Percentiles rank a stretch among this genome's conserved stretches.
Evolutionary conservation across 2,113 vertebrate genomes (phyloP).

Genomic region (Strigops habroptila): DNA sequence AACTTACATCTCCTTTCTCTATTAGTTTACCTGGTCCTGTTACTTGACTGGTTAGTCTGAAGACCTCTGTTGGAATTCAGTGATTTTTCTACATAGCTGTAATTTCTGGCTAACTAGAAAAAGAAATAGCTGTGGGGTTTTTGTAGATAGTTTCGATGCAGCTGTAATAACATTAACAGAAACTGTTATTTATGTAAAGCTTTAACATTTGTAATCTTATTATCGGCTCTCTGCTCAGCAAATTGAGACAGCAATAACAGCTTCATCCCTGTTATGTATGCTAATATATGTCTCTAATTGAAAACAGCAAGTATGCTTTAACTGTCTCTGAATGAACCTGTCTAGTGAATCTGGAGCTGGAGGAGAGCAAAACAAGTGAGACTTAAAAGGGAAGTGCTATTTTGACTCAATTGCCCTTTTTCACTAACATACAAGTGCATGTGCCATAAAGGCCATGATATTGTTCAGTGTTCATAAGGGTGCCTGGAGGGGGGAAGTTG

Average conservation of each 20-base stretch:
- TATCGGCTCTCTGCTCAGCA: not conserved
- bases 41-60: not conserved
- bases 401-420: not conserved
- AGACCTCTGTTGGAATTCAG: not conserved
- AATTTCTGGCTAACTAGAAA: not conserved
- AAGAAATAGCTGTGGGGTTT: not conserved
- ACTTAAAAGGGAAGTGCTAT: not conserved
- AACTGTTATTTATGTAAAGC: fast-evolving
- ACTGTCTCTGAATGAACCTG: not conserved
- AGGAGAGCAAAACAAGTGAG: not conserved
- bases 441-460: fast-evolving
- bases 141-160: not conserved
- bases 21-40: not conserved
- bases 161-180: not conserved
- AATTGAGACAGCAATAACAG: not conserved
- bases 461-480: not conserved
- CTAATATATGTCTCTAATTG: not conserved
- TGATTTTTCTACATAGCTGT: not conserved
- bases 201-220: not conserved
- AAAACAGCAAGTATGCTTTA: not conserved
- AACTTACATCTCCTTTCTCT: not conserved
- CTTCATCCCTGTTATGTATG: not conserved
- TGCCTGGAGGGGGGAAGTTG: not conserved
- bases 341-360: not conserved
- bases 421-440: fast-evolving